Evolutionary conservation across 2,113 vertebrate species (phyloP), one percentile per base, ranked within the genome.

Genomic region (Chamaetylas fuelleborni): DNA sequence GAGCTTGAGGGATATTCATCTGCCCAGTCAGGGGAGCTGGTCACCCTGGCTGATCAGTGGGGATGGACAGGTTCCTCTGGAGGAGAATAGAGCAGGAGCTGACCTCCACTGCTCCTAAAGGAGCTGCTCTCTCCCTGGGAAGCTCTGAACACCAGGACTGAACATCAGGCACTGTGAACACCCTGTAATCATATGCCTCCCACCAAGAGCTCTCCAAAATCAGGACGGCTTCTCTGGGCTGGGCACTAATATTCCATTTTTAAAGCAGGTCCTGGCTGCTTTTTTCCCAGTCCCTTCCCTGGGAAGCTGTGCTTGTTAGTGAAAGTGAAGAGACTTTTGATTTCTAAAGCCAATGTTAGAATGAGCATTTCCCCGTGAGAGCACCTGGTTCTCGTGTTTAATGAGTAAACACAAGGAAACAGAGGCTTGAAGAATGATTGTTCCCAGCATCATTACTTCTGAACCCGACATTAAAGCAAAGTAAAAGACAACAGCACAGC

Each of bases 321-420:
- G 77, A 93, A 96, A 95, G 84, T 60, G 87, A 93, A 95, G 92
- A 96, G 95, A 96, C 89, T 96, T 97, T 94, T 96, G 87, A 96
- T 95, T 96, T 93, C 94, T 88, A 93, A 93, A 97, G 95, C 95
- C 95, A 96, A 56, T 85, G 93, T 95, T 94, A 45, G 90, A 90
- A 94, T 78, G 96, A 89, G 94, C 92, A 80, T 97, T 97, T 88
- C 94, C 96, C 96, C 90, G 14, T 88, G 96, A 97, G 96, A 96
- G 95, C 96, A 96, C 97, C 97, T 94, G 96, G 92, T 95, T 96
- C 96, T 96, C 38, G 17, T 96, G 94, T 97, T 97, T 97, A 97
- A 97, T 98, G 97, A 96, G 97, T 97, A 97, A 97, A 97, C 97
- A 97, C 91, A 76, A 94, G 95, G 96, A 97, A 96, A 95, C 89